Base-by-base conservation (phyloP, 2,888 invertebrate genomes). In the Polyommatus icarus region DNA sequence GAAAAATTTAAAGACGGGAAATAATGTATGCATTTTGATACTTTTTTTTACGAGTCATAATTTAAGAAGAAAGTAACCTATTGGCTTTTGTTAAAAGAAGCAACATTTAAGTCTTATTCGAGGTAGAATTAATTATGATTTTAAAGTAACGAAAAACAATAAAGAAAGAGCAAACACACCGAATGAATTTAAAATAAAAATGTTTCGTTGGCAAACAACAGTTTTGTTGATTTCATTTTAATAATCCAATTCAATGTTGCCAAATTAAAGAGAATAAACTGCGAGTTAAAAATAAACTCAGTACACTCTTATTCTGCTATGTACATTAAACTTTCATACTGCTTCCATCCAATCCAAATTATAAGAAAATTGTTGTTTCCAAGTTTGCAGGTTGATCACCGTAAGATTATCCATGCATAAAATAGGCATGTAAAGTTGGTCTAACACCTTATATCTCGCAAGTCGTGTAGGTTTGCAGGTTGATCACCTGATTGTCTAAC, bases 241-340 rank as follows among this genome's bases (percentile, higher is more conserved):
- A 46, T 73, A 73, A 46, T 46, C 46, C 40, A 73, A 73, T 73
- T 46, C 73, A 46, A 46, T 46, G 40, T 46, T 73, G 73, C 73
- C 46, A 46, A 73, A 73, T 73, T 24, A 73, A 40, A 73, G 24
- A 46, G 73, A 36, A 72, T 46, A 75, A 75, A 75, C 24, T 50
- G 50, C 29, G 18, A 72, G 40, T 12, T 36, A 72, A 40, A 40
- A 72, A 72, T 72, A 40, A 72, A 20, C 18, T 24, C 54, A 2
- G 54, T 5, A 15, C 8, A 46, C 54, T 18, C 18, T 18, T 15
- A 54, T 54, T 54, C 54, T 54, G 18, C 54, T 54, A 46, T 10
- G 3, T 0, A 46, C 3, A 46, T 46, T 54, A 54, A 50, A 18
- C 18, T 5, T 54, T 18, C 15, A 54, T 54, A 18, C 54, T 18